These are phyloP conservation scores for Callitettix versicolor DNA, from an alignment of 1,140 invertebrate genomes.

Conservation along the genomic window DNA sequence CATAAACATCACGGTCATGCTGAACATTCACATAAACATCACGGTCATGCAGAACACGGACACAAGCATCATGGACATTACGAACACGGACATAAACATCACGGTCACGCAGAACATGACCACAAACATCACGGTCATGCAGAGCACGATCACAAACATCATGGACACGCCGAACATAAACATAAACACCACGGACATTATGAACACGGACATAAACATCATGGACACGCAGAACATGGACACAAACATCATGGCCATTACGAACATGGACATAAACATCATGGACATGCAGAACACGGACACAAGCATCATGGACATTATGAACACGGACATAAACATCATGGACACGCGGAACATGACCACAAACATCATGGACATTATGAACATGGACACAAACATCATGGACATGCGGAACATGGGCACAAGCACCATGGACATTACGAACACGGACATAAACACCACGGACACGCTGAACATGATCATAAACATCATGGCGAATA, in stretches of 20 bases:
- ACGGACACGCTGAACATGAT: slow-evolving; percentile 5
- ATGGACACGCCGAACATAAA: slow-evolving; percentile 7
- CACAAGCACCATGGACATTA: slow-evolving; percentile 1
- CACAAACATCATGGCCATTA: slow-evolving; percentile 8
- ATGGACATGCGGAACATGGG: neutral
- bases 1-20: slow-evolving; percentile 3
- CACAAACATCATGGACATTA: slow-evolving; percentile 6
- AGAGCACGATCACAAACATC: slow-evolving; percentile 13
- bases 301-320: slow-evolving; percentile 7
- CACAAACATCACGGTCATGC: slow-evolving; percentile 12
- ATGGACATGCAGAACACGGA: slow-evolving; percentile 1
- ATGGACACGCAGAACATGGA: neutral
- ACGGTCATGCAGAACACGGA: neutral
- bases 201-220: slow-evolving; percentile 6
- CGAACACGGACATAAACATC: slow-evolving; percentile 7
- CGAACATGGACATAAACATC: slow-evolving; percentile 8
- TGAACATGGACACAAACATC: slow-evolving; percentile 5
- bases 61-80: slow-evolving; percentile 4
- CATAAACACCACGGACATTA: slow-evolving; percentile 10
- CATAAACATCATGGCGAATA: slow-evolving; percentile 1
- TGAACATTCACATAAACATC: slow-evolving; percentile 7
- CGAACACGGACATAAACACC: slow-evolving; percentile 5
- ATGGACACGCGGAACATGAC: neutral
- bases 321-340: slow-evolving; percentile 6
- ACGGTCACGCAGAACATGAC: slow-evolving; percentile 8